A percentile compares a stretch with the other conserved stretches of the same genome.
Evolutionary conservation across 2,113 vertebrate species (phyloP).

Genomic region (Brienomyrus longianalis): DNA sequence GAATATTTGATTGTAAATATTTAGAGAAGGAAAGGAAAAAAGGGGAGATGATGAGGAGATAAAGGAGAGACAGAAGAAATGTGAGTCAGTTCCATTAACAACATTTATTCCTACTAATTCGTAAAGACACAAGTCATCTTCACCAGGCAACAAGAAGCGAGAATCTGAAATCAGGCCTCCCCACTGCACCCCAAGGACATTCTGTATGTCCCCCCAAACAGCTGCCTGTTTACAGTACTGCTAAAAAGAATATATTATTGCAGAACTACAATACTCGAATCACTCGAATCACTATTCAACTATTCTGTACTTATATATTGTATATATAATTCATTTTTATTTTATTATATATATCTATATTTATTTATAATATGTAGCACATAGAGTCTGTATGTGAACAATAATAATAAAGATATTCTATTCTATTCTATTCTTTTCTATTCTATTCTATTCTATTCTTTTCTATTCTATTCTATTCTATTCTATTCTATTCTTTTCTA

Average conservation of each 20-base stretch:
- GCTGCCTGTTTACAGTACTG: background rate
- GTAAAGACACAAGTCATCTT: background rate
- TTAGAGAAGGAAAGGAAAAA: background rate
- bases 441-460: too few species aligned
- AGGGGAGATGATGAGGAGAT: background rate
- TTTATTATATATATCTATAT: background rate
- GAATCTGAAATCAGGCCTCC: background rate
- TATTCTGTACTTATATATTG: background rate
- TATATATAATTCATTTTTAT: background rate
- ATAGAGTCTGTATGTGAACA: background rate
- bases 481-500: background rate
- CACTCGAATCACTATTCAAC: background rate
- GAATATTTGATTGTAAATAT: background rate
- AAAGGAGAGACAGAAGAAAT: background rate
- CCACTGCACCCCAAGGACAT: background rate
- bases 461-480: background rate
- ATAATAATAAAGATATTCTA: background rate
- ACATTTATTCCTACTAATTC: background rate
- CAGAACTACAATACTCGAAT: background rate
- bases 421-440: background rate
- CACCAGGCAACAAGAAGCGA: background rate
- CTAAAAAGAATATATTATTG: background rate
- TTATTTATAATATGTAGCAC: background rate
- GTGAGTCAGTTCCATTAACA: background rate
- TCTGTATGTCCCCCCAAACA: background rate